Evolutionary conservation across 2,797 vertebrate genomes (phyloP).

Genomic region (Erpetoichthys calabaricus): DNA sequence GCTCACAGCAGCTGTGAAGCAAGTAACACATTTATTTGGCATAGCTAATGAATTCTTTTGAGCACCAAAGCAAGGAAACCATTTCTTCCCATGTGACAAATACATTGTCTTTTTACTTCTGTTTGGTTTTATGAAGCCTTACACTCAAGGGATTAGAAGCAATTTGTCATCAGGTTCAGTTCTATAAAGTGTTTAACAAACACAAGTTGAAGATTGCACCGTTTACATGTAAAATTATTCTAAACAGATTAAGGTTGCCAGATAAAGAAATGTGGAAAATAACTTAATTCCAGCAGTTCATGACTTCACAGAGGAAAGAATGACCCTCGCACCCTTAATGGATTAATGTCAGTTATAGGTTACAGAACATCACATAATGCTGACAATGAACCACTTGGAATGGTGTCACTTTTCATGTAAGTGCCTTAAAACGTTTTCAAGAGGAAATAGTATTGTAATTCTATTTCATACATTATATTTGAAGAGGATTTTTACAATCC

Average conservation of each 20-base stretch:
- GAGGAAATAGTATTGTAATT: conserved; percentile 50
- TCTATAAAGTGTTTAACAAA: conserved; percentile 47
- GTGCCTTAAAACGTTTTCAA: conserved; percentile 46
- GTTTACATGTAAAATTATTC: conserved; percentile 60
- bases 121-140: conserved; percentile 50
- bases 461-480: conserved; percentile 47
- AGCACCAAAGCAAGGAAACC: neutral
- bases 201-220: conserved; percentile 31
- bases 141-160: conserved; percentile 40
- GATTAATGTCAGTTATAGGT: conserved; percentile 44
- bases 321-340: conserved; percentile 59
- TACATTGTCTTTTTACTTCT: conserved; percentile 38
- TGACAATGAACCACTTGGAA: conserved; percentile 35
- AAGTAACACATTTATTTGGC: no score
- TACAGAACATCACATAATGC: conserved; percentile 39
- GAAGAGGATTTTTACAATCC: conserved; percentile 50
- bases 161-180: conserved; percentile 47
- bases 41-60: no score
- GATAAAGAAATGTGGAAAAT: conserved; percentile 57
- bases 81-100: conserved; percentile 12
- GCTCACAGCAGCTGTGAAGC: no score
- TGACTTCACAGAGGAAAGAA: conserved; percentile 54
- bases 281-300: conserved; percentile 62
- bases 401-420: conserved; percentile 45
- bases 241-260: conserved; percentile 40